A percentile compares a stretch with the other conserved stretches of the same genome.
Evolutionary conservation across 2,888 invertebrate species (phyloP).

Genomic region (Scaptomyza flava): DNA sequence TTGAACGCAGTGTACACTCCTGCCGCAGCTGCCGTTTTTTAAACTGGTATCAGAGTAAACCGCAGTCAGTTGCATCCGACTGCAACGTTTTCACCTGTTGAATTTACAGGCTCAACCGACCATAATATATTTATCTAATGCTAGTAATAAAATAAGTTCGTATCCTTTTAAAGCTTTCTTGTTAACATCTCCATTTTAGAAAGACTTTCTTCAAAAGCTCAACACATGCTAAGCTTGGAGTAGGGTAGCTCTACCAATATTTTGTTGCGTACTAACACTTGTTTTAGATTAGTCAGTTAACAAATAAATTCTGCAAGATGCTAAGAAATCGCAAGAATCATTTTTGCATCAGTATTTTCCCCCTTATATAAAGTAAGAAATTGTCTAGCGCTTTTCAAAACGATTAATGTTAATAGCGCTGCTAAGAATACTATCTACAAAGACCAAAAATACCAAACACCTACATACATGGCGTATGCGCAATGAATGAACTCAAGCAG

Average conservation of each 20-base stretch:
- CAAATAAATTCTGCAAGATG: conserved; percentile 45
- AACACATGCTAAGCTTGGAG: conserved; percentile 4
- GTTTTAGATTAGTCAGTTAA: conserved; percentile 9
- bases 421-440: conserved; percentile 29
- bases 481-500: conserved; percentile 46
- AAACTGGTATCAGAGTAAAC: no score
- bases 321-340: conserved; percentile 44
- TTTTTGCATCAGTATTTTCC: not conserved
- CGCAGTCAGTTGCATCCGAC: no score
- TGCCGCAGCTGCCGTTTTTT: no score
- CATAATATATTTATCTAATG: no score
- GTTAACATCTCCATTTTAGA: no score
- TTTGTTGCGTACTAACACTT: not conserved
- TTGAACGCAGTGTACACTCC: no score
- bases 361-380: conserved; percentile 50
- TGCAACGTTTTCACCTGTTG: no score
- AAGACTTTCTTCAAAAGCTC: not conserved
- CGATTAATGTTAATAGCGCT: conserved; percentile 38
- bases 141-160: no score
- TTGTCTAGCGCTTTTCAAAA: conserved; percentile 25
- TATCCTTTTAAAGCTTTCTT: no score
- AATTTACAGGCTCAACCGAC: no score
- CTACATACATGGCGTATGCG: conserved; percentile 56
- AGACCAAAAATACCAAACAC: conserved; percentile 3
- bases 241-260: conserved; percentile 10